phyloP scores from a whole-genome alignment of 2,797 vertebrate genomes.

The Rhinatrema bivittatum region DNA sequence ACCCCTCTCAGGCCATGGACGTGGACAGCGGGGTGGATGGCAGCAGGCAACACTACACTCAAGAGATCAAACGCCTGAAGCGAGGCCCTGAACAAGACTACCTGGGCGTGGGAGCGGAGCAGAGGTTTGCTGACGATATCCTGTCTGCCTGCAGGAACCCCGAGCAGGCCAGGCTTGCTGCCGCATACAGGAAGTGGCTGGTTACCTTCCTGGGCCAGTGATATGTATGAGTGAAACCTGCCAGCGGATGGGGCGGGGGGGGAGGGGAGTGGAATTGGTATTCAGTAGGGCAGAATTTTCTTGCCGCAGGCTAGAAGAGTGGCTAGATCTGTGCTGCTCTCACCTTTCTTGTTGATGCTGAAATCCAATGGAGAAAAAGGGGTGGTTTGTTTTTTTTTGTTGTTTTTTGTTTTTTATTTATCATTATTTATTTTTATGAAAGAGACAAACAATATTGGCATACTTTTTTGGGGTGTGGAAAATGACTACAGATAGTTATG shows the following conservation, averaged over 20 bases:
- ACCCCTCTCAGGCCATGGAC: constrained; percentile 69
- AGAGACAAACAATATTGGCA: constrained; percentile 14
- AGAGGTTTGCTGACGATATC: constrained; percentile 66
- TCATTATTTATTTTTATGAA: constrained; percentile 29
- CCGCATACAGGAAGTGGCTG: constrained; percentile 87
- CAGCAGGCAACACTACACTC: constrained; percentile 66
- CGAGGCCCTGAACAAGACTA: constrained; percentile 60
- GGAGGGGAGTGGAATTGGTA: constrained; percentile 22
- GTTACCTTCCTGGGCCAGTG: constrained; percentile 73
- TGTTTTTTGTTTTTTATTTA: constrained; percentile 36
- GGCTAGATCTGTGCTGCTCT: constrained; percentile 22
- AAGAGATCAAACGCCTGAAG: constrained; percentile 85
- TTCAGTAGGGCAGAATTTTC: constrained; percentile 60
- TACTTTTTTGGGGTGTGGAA: constrained; percentile 15
- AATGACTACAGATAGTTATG: too few relatives aligned
- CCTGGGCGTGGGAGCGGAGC: constrained; percentile 64
- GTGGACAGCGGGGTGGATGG: constrained; percentile 66
- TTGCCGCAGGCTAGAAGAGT: too few relatives aligned
- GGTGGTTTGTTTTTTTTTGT: constrained; percentile 2
- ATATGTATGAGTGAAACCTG: too few relatives aligned
- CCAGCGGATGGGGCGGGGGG: too few relatives aligned
- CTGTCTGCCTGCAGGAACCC: constrained; percentile 64
- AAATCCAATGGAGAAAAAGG: constrained; percentile 21
- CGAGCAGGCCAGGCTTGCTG: constrained; percentile 82
- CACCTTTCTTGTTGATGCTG: constrained; percentile 29